Percentiles rank a stretch among this genome's conserved stretches.
Conservation (phyloP, 1,140 invertebrate species). For the Drosophila santomea region DNA sequence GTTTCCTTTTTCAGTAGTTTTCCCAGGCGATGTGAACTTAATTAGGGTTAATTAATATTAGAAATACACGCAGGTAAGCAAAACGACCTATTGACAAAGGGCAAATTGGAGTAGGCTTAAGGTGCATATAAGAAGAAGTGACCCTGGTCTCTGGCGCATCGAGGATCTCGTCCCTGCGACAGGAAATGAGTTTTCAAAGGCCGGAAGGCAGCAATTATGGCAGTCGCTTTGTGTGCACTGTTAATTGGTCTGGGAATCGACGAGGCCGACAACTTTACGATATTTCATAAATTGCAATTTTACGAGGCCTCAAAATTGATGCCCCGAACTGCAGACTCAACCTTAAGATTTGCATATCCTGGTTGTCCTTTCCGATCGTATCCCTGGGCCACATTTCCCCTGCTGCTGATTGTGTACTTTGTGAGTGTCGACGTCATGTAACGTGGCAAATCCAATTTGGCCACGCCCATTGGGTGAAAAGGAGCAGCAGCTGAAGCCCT, state of each 20-base stretch:
- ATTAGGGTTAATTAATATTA: conserved; percentile 78
- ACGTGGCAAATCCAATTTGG: conserved; percentile 72
- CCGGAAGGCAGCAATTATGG: conserved; percentile 76
- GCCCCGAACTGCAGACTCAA: conserved; percentile 40
- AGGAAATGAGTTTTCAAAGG: conserved; percentile 76
- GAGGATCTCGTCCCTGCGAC: conserved; percentile 19
- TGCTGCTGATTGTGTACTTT: conserved; percentile 48
- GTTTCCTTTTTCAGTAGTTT: conserved; percentile 11
- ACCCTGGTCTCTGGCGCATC: neutral
- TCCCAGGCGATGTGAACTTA: conserved; percentile 59
- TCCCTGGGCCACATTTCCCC: conserved; percentile 2
- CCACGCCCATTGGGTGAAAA: conserved; percentile 12
- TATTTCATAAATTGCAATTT: conserved; percentile 52
- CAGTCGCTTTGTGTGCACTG: conserved; percentile 54
- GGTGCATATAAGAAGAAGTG: conserved; percentile 11
- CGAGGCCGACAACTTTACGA: conserved; percentile 33
- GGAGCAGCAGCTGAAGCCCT: neutral
- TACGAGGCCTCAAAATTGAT: conserved; percentile 43
- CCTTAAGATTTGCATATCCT: conserved; percentile 49
- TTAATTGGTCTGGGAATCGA: conserved; percentile 61
- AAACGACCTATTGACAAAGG: conserved; percentile 51
- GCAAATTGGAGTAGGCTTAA: conserved; percentile 61
- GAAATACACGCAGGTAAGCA: conserved; percentile 41
- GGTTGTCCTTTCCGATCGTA: conserved; percentile 17
- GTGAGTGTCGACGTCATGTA: conserved; percentile 61